Evolutionary conservation across 1,140 invertebrate species (phyloP), one percentile per base, ranked within the genome.

Genomic region (Drosophila pallidifrons): DNA sequence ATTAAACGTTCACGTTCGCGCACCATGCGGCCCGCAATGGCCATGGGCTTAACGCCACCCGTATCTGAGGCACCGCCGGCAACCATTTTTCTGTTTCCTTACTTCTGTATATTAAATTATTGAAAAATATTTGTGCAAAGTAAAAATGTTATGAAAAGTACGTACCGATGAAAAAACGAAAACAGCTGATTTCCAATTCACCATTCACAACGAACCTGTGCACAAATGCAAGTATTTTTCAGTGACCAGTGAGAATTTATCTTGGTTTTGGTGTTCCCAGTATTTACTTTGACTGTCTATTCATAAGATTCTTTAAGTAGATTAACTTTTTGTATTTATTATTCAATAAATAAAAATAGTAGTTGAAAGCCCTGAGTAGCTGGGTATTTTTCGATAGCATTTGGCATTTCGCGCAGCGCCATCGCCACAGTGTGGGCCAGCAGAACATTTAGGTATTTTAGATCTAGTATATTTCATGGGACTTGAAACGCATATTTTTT

Each of bases 1-100:
- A 95, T 82, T 20, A 96, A 93, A 91, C 97, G 94, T 93, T 98
- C 96, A 71, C 97, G 94, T 93, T 97, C 96, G 0, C 91, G 91
- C 13, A 93, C 94, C 93, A 96, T 94, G 61, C 96, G 95, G 1
- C 97, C 96, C 68, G 94, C 94, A 79, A 98, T 96, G 63, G 92
- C 79, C 94, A 98, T 96, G 35, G 96, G 95, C 89, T 94, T 95
- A 0, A 95, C 94, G 70, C 95, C 95, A 15, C 94, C 94, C 5
- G 95, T 95, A 45, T 93, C 81, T 13, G 94, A 94, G 46, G 93
- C 81, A 57, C 81, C 85, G 8, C 85, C 81, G 51, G 81, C 81
- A 51, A 85, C 85, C 85, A 88, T 88, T 71, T 83, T 0, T 5
- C 11, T 28, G 11, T 11, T 59, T 71, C 6, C 47, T 64, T 47